Evolutionary conservation across 1,140 invertebrate species (phyloP).

Genomic region (Acromyrmex echinatior): DNA sequence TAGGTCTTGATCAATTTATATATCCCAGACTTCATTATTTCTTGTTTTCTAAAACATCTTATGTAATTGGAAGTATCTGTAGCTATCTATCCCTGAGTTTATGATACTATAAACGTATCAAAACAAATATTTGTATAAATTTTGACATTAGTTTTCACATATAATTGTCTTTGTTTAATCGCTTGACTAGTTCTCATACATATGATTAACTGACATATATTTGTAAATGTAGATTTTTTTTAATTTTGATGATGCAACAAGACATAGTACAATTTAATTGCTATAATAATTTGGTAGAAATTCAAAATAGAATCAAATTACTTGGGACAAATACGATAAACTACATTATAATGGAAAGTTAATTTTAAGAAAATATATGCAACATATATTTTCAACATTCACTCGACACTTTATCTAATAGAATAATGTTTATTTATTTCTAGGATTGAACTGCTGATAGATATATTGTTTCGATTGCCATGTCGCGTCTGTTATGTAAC

Average conservation of each 20-base stretch:
- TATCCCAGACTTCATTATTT: constrained; percentile 17
- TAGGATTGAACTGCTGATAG: constrained; percentile 42
- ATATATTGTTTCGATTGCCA: constrained; percentile 67
- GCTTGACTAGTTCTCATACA: constrained; percentile 11
- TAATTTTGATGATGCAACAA: background rate
- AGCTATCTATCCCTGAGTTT: constrained; percentile 54
- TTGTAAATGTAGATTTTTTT: too few relatives aligned
- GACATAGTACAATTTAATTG: background rate
- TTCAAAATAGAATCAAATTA: background rate
- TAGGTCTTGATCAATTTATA: background rate
- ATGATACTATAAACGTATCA: background rate
- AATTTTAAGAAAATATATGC: constrained; percentile 32
- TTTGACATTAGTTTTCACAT: constrained; percentile 26
- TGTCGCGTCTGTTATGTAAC: constrained; percentile 77
- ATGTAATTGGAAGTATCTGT: constrained; percentile 33
- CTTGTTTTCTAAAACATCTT: constrained; percentile 20
- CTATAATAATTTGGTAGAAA: background rate
- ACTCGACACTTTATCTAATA: constrained; percentile 19
- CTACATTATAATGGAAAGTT: background rate
- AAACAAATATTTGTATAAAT: constrained; percentile 20
- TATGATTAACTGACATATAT: background rate
- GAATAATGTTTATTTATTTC: background rate
- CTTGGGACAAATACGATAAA: background rate
- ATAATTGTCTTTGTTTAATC: constrained; percentile 6
- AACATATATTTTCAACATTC: constrained; percentile 13